Evolutionary conservation across 2,113 vertebrate genomes (phyloP).

Genomic region (Lepisosteus osseus): DNA sequence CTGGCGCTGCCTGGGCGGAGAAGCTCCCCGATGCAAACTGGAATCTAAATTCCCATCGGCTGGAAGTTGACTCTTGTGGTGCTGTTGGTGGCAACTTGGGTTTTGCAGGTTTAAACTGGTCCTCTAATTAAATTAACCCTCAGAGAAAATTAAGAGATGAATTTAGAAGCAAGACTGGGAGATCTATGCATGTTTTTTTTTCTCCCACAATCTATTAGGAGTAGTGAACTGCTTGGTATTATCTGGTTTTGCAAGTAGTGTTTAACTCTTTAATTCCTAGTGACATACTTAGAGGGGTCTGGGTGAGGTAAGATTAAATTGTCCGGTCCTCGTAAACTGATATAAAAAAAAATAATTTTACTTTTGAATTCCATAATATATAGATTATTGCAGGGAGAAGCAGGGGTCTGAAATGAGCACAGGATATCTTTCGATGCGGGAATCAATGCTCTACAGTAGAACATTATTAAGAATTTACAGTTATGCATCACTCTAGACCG

Average conservation of each 20-base stretch:
- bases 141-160: slow-evolving; percentile 54
- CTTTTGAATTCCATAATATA: no score
- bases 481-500: slow-evolving; percentile 13
- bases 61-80: slow-evolving; percentile 31
- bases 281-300: no score
- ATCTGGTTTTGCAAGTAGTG: slow-evolving; percentile 7
- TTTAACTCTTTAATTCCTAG: not conserved
- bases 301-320: no score
- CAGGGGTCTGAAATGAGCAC: no score
- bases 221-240: not conserved
- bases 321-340: no score
- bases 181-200: slow-evolving; percentile 10
- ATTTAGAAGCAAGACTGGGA: slow-evolving; percentile 55
- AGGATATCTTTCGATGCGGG: no score
- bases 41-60: slow-evolving; percentile 27
- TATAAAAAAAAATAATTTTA: no score
- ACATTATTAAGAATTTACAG: no score
- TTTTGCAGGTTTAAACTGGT: slow-evolving; percentile 45
- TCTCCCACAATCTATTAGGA: not conserved
- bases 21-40: slow-evolving; percentile 33
- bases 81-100: slow-evolving; percentile 25
- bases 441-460: no score
- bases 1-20: slow-evolving; percentile 44
- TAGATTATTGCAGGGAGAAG: no score
- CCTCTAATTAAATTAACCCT: slow-evolving; percentile 63